phyloP scores from a whole-genome alignment of 2,797 vertebrate species.

The Caiman crocodilus region DNA sequence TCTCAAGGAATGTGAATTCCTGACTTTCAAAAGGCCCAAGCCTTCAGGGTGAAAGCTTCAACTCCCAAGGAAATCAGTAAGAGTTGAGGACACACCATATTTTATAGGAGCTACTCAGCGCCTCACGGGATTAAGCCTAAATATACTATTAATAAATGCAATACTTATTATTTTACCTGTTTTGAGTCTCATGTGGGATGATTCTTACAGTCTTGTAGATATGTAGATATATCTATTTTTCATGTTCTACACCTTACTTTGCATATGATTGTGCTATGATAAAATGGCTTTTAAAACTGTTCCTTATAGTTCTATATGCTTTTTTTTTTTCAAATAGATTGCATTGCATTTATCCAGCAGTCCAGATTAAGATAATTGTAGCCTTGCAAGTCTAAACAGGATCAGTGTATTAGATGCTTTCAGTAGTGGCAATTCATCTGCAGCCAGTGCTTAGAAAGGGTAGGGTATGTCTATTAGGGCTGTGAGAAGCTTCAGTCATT shows the following conservation, averaged over 20 bases:
- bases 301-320: not conserved
- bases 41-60: rapidly evolving
- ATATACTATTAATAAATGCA: not conserved
- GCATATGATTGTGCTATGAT: not conserved
- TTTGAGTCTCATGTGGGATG: not conserved
- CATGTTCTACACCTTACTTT: not conserved
- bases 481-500: too few relatives aligned
- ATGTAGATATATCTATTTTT: not conserved
- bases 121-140: not conserved
- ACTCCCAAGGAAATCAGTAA: not conserved
- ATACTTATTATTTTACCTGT: not conserved
- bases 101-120: not conserved
- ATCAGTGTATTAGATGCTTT: not conserved
- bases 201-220: too few relatives aligned
- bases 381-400: not conserved
- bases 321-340: not conserved
- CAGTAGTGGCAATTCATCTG: not conserved
- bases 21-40: rapidly evolving
- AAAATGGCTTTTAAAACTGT: not conserved
- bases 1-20: not conserved
- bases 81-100: rapidly evolving
- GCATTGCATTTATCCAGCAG: not conserved
- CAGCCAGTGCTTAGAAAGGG: not conserved
- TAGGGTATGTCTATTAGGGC: too few relatives aligned
- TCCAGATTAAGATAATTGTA: not conserved